These are phyloP conservation scores for Polymixis lichenea DNA, from an alignment of 2,888 invertebrate species.

Conservation along the genomic window DNA sequence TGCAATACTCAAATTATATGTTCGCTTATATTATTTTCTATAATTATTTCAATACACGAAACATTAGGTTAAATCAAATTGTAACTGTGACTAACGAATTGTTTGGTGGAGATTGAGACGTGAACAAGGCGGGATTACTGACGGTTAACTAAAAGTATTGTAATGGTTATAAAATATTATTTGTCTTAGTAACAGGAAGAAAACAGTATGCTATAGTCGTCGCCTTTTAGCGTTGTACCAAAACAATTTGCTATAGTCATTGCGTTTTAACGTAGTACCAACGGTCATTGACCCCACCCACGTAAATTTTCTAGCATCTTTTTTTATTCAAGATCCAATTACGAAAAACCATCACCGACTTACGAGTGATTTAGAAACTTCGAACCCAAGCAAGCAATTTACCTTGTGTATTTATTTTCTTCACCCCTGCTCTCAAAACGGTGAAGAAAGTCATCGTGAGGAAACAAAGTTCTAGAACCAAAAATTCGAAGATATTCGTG, in stretches of 20 bases:
- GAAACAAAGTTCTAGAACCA: too few species aligned
- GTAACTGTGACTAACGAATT: slow-evolving; percentile 59
- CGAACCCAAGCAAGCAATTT: too few species aligned
- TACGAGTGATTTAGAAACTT: neutral
- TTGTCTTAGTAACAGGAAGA: neutral
- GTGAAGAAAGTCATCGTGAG: too few species aligned
- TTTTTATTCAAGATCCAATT: neutral
- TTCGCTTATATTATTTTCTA: slow-evolving; percentile 61
- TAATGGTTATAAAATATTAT: neutral
- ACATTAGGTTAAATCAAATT: slow-evolving; percentile 60
- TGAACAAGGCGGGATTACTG: slow-evolving; percentile 39
- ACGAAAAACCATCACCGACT: too few species aligned
- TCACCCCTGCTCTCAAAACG: too few species aligned
- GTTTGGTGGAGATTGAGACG: slow-evolving; percentile 49
- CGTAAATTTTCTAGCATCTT: neutral
- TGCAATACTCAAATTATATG: slow-evolving; percentile 66
- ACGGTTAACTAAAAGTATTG: slow-evolving; percentile 7
- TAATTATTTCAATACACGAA: slow-evolving; percentile 48
- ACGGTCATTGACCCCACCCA: neutral
- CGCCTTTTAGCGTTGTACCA: too few species aligned
- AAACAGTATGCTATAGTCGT: neutral
- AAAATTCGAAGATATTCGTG: too few species aligned
- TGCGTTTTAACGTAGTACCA: neutral
- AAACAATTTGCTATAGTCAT: neutral
- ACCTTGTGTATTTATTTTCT: too few species aligned